Evolutionary conservation across 2,113 vertebrate species (phyloP).

Genomic region (Fregetta grallaria): DNA sequence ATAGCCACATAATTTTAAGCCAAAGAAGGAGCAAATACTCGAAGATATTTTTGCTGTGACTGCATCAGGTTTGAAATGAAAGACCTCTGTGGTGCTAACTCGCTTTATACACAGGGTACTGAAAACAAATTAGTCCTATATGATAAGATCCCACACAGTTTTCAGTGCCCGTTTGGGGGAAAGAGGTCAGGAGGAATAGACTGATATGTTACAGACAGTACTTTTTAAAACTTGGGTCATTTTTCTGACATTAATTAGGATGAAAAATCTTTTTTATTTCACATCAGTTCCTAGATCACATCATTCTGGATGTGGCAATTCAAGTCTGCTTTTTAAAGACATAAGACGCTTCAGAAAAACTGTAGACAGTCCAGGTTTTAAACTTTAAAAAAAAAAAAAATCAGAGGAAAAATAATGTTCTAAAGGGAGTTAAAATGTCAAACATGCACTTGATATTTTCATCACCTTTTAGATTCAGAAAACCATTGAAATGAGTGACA

Average conservation of each 20-base stretch:
- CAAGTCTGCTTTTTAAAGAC: neutral
- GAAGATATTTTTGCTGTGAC: neutral
- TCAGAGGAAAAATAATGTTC: neutral
- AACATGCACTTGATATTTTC: neutral
- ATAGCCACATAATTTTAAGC: neutral
- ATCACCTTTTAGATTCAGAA: neutral
- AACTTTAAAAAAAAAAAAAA: neutral
- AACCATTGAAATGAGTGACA: neutral
- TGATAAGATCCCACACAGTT: neutral
- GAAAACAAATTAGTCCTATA: neutral
- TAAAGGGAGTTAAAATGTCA: constrained; percentile 5
- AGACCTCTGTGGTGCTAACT: accelerated
- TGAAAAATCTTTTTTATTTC: neutral
- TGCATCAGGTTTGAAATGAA: neutral
- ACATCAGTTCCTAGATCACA: neutral
- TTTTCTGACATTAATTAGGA: neutral
- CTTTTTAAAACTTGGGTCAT: neutral
- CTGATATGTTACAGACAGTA: neutral
- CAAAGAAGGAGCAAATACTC: neutral
- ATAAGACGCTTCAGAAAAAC: neutral
- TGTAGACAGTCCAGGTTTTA: neutral
- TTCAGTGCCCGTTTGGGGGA: neutral
- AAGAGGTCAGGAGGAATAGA: neutral
- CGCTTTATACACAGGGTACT: neutral
- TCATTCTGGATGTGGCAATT: neutral